Evolutionary conservation across 2,113 vertebrate genomes (phyloP), one percentile per base, ranked within the genome.

Genomic region (Vicugna pacos): DNA sequence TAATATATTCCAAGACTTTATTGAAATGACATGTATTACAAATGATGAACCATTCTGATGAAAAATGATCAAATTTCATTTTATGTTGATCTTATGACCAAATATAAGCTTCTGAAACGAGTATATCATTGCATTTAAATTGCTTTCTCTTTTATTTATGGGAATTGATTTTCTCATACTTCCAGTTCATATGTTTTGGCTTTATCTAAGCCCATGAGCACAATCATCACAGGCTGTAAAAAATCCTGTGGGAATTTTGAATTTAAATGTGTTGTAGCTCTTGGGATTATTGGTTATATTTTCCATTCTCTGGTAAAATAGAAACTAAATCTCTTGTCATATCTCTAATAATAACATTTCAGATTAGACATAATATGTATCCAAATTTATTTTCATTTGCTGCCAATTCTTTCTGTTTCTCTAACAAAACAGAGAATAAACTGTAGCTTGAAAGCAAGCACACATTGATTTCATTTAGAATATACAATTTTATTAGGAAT

Each of bases 1-100:
- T 85, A 92, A 73, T 80, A 70, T 73, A 87, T 83, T 64, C 20
- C 73, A 96, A 92, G 83, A 15, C 22, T 64, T 86, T 95, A 50
- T 77, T 93, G 67, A 96, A 38, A 89, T 81, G 28, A 4, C 24
- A 85, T 14, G 58, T 75, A 80, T 91, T 85, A 38, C 48, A 97
- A 93, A 64, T 30, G 22, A 87, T 86, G 19, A 85, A 54, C 11
- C 5, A 73, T 76, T 89, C 48, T 89, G 14, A 91, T 91, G 56
- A 89, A 96, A 96, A 93, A 69, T 38, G n/a, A 58, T 87, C 17
- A 95, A 79, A 10, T 72, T 89, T 83, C 58, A 92, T 60, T 75
- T 82, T 64, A 56, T 20, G 35, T 52, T 56, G n/a, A 82, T 91
- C 48, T 92, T 75, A 92, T 19, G 42, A 28, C 17, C 32, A 89